Percentiles rank a stretch among this genome's conserved stretches.
phyloP scores from a whole-genome alignment of 2,113 vertebrate species.

The Chitala chitala region DNA sequence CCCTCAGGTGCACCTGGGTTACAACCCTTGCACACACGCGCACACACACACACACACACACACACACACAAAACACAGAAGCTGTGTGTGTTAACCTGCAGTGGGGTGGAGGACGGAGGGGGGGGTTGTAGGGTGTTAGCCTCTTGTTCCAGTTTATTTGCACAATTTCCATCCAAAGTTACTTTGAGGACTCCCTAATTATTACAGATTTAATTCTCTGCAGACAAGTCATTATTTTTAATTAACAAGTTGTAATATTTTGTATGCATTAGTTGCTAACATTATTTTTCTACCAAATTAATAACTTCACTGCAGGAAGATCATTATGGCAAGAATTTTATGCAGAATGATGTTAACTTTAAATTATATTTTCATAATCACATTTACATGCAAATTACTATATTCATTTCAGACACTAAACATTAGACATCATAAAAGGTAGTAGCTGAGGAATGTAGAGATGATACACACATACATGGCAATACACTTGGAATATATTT shows the following conservation, averaged over 20 bases:
- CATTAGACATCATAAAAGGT: conserved; percentile 3
- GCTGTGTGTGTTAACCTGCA: background rate
- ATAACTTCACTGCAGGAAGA: conserved; percentile 20
- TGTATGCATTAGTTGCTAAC: conserved; percentile 24
- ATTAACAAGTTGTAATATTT: conserved; percentile 24
- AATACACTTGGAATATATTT: background rate
- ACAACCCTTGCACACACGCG: background rate
- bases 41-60: background rate
- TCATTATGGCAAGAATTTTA: conserved; percentile 19
- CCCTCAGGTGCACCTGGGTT: background rate
- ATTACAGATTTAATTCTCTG: conserved; percentile 22
- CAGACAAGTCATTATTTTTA: conserved; percentile 23
- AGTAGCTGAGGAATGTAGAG: background rate
- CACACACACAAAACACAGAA: background rate
- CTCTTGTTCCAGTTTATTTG: conserved; percentile 10
- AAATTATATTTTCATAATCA: conserved; percentile 24
- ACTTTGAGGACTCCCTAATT: conserved; percentile 18
- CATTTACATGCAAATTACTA: conserved; percentile 22
- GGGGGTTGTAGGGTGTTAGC: background rate
- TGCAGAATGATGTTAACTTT: conserved; percentile 19
- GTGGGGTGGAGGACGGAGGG: background rate
- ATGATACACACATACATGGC: background rate
- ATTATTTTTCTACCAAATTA: conserved; percentile 19
- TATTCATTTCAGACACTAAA: conserved; percentile 16
- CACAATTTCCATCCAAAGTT: conserved; percentile 17